A percentile compares a stretch with the other conserved stretches of the same genome.
phyloP scores from a whole-genome alignment of 2,888 invertebrate genomes.

The Caenorhabditis angaria region DNA sequence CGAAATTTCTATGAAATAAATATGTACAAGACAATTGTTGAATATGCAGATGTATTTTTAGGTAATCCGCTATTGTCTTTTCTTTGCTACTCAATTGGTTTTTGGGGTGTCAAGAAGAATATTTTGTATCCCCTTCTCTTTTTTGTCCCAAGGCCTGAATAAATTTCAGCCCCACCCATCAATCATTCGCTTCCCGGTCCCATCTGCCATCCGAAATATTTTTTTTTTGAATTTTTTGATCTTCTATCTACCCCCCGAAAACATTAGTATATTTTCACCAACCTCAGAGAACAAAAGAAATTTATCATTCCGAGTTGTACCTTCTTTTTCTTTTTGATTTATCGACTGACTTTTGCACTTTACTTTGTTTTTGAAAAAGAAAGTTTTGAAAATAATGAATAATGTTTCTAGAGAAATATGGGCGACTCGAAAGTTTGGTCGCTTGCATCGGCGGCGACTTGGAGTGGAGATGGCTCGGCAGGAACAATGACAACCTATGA shows the following conservation, averaged over 20 bases:
- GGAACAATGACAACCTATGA: conserved; percentile 22
- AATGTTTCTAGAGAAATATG: conserved; percentile 1
- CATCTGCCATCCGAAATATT: neutral
- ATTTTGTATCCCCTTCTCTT: too few relatives aligned
- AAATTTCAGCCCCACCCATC: neutral
- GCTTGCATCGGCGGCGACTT: conserved; percentile 38
- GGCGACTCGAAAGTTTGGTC: conserved; percentile 40
- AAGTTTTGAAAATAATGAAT: too few relatives aligned
- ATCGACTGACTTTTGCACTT: neutral
- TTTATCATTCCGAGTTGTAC: neutral
- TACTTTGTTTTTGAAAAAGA: neutral
- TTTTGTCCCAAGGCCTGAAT: too few relatives aligned
- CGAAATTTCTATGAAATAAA: too few relatives aligned
- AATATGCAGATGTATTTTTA: neutral
- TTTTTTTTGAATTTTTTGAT: conserved; percentile 1
- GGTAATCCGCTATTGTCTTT: too few relatives aligned
- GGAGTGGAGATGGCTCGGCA: neutral
- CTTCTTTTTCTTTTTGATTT: neutral
- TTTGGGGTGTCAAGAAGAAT: too few relatives aligned
- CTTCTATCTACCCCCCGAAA: neutral
- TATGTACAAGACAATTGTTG: too few relatives aligned
- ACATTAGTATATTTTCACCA: neutral
- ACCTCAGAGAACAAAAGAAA: neutral
- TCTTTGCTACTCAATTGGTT: too few relatives aligned
- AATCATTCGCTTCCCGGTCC: neutral